Evolutionary conservation across 2,797 vertebrate genomes (phyloP).

Genomic region (Gila robusta): DNA sequence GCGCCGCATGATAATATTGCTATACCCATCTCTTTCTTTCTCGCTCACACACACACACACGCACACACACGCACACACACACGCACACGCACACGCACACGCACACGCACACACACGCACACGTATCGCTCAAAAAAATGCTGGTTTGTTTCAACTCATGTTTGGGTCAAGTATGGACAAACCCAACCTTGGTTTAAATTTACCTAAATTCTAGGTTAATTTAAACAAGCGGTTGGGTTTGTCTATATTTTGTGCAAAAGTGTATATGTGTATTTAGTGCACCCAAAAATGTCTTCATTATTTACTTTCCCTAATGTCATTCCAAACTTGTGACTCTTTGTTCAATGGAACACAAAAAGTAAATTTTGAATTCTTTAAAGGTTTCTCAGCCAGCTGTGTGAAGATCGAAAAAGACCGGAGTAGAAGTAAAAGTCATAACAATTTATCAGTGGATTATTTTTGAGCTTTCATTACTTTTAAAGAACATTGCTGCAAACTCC

Average conservation of each 20-base stretch:
- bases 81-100: too few relatives aligned
- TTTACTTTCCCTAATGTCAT: not conserved
- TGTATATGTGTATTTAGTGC: not conserved
- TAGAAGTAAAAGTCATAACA: not conserved
- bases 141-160: not conserved
- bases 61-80: not conserved
- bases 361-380: not conserved
- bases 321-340: not conserved
- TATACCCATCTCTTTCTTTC: constrained; percentile 8
- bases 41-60: too few relatives aligned
- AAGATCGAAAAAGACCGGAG: not conserved
- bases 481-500: not conserved
- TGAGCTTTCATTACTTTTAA: not conserved
- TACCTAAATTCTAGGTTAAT: not conserved
- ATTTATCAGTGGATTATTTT: not conserved
- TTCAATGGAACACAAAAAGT: not conserved
- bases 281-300: not conserved
- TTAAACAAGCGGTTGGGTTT: not conserved
- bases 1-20: constrained; percentile 62
- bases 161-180: not conserved
- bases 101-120: not conserved
- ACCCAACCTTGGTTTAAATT: not conserved
- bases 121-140: not conserved
- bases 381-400: not conserved
- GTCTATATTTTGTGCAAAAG: not conserved